Evolutionary conservation across 2,797 vertebrate genomes (phyloP).

Genomic region (Taeniopygia guttata): DNA sequence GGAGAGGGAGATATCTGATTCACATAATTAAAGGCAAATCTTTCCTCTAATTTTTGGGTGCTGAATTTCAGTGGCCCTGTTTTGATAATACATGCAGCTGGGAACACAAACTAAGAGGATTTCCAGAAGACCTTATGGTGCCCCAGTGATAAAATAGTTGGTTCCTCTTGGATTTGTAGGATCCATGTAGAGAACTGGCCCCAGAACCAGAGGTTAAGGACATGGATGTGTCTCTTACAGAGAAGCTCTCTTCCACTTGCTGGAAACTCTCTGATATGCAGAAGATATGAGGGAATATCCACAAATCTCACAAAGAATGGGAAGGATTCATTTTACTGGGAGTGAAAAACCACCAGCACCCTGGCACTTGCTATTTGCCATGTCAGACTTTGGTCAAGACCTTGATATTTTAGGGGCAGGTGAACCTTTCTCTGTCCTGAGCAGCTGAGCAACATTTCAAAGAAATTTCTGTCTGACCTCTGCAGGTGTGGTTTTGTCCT

Average conservation of each 20-base stretch:
- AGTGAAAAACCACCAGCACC: neutral
- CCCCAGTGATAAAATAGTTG: neutral
- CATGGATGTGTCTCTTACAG: accelerated
- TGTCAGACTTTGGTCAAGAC: neutral
- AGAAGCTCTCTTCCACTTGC: neutral
- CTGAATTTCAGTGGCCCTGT: neutral
- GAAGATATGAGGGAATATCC: neutral
- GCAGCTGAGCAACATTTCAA: neutral
- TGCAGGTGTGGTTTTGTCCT: neutral
- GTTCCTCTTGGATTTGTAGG: neutral
- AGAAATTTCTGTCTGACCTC: neutral
- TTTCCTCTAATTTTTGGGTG: neutral
- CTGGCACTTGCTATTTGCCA: neutral
- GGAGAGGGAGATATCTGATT: neutral
- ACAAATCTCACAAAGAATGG: neutral
- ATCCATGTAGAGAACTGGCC: neutral
- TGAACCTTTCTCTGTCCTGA: neutral
- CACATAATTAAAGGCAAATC: neutral
- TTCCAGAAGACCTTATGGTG: neutral
- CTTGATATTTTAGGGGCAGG: neutral
- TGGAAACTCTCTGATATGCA: neutral
- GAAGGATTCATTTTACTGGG: neutral
- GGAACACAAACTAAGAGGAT: neutral
- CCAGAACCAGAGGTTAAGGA: neutral
- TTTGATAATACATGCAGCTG: neutral